Base-by-base conservation (phyloP, 2,888 invertebrate species). In the Atethmia centrago region DNA sequence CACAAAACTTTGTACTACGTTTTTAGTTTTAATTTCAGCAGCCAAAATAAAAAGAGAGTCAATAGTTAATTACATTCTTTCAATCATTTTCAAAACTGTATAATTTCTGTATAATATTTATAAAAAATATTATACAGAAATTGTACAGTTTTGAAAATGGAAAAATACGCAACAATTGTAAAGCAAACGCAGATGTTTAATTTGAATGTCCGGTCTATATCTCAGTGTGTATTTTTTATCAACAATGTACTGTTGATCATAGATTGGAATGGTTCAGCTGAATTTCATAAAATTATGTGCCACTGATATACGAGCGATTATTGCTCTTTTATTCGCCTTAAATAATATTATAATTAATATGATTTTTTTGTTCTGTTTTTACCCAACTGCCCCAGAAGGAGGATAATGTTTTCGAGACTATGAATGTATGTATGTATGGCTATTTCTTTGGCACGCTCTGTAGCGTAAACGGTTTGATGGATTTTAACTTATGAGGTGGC, bases 221-320 rank as follows among this genome's bases (percentile, higher is more conserved):
- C 28, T 62, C 56, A 66, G 8, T 58, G 75, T 74, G 62, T 66
- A 56, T 80, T 78, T 80, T 80, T 62, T 28, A 80, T 73, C 61
- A 80, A 80, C 65, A 69, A 14, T 78, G 61, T 25, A 56, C 14
- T 76, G 64, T 65, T 82, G 61, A 69, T 77, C 56, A 63, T 55
- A 66, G 65, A 77, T 62, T 70, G 62, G 66, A 76, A 79, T 77
- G 49, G 66, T 78, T 56, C 80, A 31, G 61, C 40, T 25, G 66
- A 63, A 67, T 31, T 66, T 74, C 58, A 58, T 74, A 74, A 65
- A 80, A 80, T 53, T 58, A 25, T 62, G 10, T 31, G 45, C 14
- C 9, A 12, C 36, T 56, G 65, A 78, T 53, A 80, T 66, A 74
- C 56, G 31, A 40, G 62, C 14, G 16, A 40, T 25, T 59, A 53